These are phyloP conservation scores for Chrysotoxum bicinctum DNA, from an alignment of 2,888 invertebrate genomes.

Conservation along the genomic window DNA sequence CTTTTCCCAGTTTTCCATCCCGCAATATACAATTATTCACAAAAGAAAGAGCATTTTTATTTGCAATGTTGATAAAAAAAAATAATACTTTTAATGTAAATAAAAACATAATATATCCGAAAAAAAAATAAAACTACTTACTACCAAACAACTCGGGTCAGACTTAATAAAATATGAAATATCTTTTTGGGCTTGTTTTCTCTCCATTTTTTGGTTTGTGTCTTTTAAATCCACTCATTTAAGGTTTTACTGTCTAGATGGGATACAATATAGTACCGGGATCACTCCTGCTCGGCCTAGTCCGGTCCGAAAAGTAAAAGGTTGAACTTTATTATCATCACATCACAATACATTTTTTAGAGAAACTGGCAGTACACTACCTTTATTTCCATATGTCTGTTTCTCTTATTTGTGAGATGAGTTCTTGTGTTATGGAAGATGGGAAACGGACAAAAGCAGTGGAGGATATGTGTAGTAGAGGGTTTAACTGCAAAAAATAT, in stretches of 20 bases:
- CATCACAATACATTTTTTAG: neutral
- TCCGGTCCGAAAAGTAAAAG: neutral
- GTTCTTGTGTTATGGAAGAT: neutral
- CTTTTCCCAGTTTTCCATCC: neutral
- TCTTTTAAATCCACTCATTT: neutral
- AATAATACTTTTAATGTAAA: neutral
- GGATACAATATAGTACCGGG: neutral
- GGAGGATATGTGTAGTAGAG: neutral
- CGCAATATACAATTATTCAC: neutral
- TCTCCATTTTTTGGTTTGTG: neutral
- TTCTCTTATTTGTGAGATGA: neutral
- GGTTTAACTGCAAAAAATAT: neutral
- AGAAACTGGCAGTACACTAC: neutral
- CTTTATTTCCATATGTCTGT: neutral
- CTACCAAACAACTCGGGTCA: conserved; percentile 15
- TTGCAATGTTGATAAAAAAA: neutral
- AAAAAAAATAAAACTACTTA: neutral
- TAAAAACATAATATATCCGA: neutral
- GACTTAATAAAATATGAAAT: conserved; percentile 61
- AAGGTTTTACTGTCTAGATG: neutral
- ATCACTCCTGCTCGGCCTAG: neutral
- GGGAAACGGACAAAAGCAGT: neutral
- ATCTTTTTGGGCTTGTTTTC: conserved; percentile 12
- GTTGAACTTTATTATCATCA: conserved; percentile 19
- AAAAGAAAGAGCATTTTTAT: neutral